Base-by-base conservation (phyloP, 2,797 vertebrate genomes). In the Arrhamphus sclerolepis region DNA sequence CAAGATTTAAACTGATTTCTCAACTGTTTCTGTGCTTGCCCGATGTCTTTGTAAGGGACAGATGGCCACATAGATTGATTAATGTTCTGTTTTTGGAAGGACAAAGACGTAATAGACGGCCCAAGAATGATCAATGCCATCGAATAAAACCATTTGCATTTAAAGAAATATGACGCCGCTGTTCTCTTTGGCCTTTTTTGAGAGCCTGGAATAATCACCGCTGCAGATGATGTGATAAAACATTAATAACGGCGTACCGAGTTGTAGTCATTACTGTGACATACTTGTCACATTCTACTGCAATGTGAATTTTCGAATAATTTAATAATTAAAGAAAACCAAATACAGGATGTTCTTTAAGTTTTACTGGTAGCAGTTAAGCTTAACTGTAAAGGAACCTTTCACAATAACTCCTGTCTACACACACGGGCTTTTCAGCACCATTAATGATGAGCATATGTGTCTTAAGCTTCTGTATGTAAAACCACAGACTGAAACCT, bases 321-420 rank as follows among this genome's bases (percentile, higher is more conserved):
- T 62, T 55, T 6, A 1, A 1, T 40, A 28, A 58, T 8, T 3
- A 34, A 28, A 14, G 38, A 29, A 7, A 39, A 38, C 3, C 28
- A 54, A 47, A 16, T n/a, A 18, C 39, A 57, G 46, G 57, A 14
- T 52, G 19, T 19, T 1, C n/a, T 52, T 31, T 49, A 48, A 55
- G 62, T 46, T 61, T 44, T 4, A 11, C 58, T 50, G 49, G 55
- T 44, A 58, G 62, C 55, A 55, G 39, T 55, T 76, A 46, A 43
- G 66, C 29, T 7, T 22, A 18, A 51, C 49, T 75, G 29, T 74
- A 72, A 89, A 57, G 7, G 17, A 20, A 58, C 41, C 68, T 55
- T 19, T 5, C 57, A 51, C 58, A 5, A 48, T 78, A 8, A 0
- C 63, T 51, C 24, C 42, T 1, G 22, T 56, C 69, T 21, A 20